Percentiles rank a stretch among this genome's conserved stretches.
Evolutionary conservation across 2,113 vertebrate species (phyloP).

Genomic region (Benitochromis conjunctus): DNA sequence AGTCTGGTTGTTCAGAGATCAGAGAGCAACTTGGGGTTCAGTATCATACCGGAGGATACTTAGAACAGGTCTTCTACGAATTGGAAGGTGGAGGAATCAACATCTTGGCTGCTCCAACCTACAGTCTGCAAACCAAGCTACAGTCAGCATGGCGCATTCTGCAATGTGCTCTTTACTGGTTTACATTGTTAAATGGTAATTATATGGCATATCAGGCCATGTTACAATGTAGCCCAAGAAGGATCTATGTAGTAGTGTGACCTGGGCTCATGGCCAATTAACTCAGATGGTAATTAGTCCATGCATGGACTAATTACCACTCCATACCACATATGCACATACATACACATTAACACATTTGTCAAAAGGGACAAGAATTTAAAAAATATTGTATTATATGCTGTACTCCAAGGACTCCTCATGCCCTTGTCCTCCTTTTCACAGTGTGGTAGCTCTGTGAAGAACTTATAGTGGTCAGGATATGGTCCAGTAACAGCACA

Average conservation of each 20-base stretch:
- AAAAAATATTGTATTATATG: neutral
- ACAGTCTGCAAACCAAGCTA: neutral
- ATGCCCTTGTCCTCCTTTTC: constrained; percentile 8
- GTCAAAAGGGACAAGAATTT: neutral
- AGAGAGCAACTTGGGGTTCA: neutral
- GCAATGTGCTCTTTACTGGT: neutral
- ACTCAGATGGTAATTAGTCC: neutral
- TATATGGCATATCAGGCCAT: neutral
- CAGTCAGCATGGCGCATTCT: neutral
- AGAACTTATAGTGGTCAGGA: constrained; percentile 33
- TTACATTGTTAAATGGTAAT: neutral
- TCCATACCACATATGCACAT: neutral
- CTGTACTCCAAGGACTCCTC: neutral
- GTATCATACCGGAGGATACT: neutral
- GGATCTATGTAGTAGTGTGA: neutral
- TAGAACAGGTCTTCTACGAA: neutral
- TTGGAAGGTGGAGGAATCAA: neutral
- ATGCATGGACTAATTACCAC: neutral
- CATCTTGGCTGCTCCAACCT: neutral
- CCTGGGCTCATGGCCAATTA: neutral
- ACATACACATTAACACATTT: neutral
- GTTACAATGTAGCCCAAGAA: neutral
- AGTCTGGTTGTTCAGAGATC: neutral
- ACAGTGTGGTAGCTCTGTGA: neutral
- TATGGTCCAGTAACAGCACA: constrained; percentile 16